phyloP scores from a whole-genome alignment of 1,140 invertebrate genomes.

The Cydia strobilella region DNA sequence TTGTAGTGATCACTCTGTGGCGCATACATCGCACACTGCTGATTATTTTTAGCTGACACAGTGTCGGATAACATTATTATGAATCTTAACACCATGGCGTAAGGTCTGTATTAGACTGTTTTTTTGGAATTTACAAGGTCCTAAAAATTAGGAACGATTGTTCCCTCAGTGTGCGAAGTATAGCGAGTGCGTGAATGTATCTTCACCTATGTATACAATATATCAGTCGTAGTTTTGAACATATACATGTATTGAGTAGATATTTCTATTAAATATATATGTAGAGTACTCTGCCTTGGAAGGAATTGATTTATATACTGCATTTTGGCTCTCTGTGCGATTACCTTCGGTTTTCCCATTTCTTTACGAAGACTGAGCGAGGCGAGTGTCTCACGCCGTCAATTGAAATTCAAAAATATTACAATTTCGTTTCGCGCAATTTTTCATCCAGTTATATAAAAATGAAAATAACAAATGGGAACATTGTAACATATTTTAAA shows the following conservation, averaged over 20 bases:
- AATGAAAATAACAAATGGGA: conserved; percentile 74
- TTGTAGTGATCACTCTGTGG: conserved; percentile 16
- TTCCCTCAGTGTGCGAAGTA: conserved; percentile 3
- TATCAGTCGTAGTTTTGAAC: conserved; percentile 33
- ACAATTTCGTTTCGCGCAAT: conserved; percentile 40
- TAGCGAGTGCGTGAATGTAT: neutral
- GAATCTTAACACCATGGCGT: neutral
- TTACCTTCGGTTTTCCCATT: conserved; percentile 26
- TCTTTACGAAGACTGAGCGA: conserved; percentile 60
- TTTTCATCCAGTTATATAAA: conserved; percentile 57
- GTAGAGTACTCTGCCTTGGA: conserved; percentile 46
- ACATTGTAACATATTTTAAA: conserved; percentile 79
- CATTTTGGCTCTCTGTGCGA: conserved; percentile 48
- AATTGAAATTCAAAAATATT: conserved; percentile 34
- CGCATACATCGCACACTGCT: conserved; percentile 25
- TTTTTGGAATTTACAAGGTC: neutral
- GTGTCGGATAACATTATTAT: neutral
- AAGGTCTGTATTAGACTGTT: neutral
- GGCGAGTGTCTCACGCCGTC: conserved; percentile 12
- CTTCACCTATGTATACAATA: conserved; percentile 28
- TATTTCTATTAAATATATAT: conserved; percentile 27
- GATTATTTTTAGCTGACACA: neutral
- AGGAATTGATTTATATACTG: conserved; percentile 60
- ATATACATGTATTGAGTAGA: conserved; percentile 23
- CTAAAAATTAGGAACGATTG: neutral